Base-by-base conservation (phyloP, 2,113 vertebrate genomes). In the Gallinago jamesoni region DNA sequence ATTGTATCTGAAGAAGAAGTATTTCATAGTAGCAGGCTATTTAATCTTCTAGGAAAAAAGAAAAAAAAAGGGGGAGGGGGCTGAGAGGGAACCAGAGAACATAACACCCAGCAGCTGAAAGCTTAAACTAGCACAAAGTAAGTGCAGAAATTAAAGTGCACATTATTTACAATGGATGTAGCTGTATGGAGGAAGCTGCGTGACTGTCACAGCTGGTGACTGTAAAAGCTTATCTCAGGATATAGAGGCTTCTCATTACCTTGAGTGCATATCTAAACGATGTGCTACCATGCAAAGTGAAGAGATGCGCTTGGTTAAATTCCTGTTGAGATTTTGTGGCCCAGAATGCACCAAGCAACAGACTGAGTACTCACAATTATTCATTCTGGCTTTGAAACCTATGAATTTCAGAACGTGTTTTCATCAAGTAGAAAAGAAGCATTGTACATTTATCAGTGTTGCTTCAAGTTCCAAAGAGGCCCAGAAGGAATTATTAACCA, bases 381-480 rank as follows among this genome's bases (percentile, higher is more conserved):
- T 92, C 88, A 84, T 88, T 92, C 76, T 93, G 85, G 43, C 64
- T 81, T 84, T 72, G 48, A 93, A 92, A 81, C 1, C 1, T 64
- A 39, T 84, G 68, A 90, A 64, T 95, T 94, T 95, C 52, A 89
- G 56, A 92, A 67, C 9, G 4, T 68, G 60, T 28, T 96, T 95
- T 60, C 5, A 11, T 63, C 60, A 30, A 17, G 33, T 59, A 75
- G 64, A 78, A 84, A 92, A 62, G 83, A 53, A 84, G 21, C 27
- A n/a, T 48, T 88, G 79, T 77, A 63, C 60, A 75, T 92, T 94
- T 94, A 87, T 96, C 92, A 89, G 60, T 53, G 39, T 56, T 87
- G 23, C 43, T 84, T 74, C 60, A 52, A 39, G 43, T 81, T 88
- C 52, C 57, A 67, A 84, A 73, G 56, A 81, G 21, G 35, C 39